A percentile compares a stretch with the other conserved stretches of the same genome.
Evolutionary conservation across 2,113 vertebrate genomes (phyloP).

Genomic region (Oxyura jamaicensis): DNA sequence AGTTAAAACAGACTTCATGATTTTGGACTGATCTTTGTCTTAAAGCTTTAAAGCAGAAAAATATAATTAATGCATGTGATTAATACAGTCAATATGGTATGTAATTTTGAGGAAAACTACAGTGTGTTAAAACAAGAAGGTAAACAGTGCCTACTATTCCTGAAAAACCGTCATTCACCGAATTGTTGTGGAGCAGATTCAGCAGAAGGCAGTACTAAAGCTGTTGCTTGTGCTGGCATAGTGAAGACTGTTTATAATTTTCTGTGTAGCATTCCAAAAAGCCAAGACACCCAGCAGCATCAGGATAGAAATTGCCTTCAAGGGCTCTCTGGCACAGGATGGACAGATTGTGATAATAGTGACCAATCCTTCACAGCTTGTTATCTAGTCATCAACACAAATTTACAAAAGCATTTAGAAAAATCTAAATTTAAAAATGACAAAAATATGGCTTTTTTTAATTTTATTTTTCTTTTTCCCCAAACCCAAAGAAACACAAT

Average conservation of each 20-base stretch:
- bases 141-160: background rate
- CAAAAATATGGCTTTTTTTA: background rate
- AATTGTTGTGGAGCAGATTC: background rate
- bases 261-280: conserved; percentile 9
- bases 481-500: background rate
- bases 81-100: background rate
- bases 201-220: background rate
- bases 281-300: background rate
- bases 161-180: background rate
- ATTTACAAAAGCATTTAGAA: background rate
- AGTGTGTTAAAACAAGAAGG: background rate
- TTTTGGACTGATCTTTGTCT: background rate
- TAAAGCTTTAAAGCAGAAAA: background rate
- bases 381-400: conserved; percentile 17
- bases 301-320: background rate
- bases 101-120: background rate
- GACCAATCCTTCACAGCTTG: conserved; percentile 32
- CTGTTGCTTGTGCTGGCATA: conserved; percentile 10
- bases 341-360: conserved; percentile 59
- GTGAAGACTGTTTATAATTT: conserved; percentile 23
- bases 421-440: background rate
- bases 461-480: background rate
- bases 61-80: background rate
- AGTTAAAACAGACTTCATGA: background rate
- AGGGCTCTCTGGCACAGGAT: background rate